phyloP scores from a whole-genome alignment of 2,888 invertebrate species.

The Mesorhabditis spiculigera region DNA sequence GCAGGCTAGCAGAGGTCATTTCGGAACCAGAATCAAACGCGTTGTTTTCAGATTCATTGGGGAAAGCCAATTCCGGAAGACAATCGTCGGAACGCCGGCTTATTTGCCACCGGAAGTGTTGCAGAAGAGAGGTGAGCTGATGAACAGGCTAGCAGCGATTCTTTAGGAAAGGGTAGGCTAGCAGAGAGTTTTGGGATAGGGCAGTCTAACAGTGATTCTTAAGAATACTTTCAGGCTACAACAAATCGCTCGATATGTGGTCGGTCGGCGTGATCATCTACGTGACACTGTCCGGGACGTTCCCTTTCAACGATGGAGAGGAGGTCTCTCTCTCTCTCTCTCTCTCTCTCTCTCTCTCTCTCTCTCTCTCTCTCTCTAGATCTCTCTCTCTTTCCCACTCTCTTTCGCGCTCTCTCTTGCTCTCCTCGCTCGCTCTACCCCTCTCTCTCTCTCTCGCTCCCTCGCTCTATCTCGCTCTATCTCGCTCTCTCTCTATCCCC shows the following conservation, averaged over 20 bases:
- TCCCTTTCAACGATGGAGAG: conserved; percentile 94
- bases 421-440: too few relatives aligned
- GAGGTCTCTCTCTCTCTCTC: conserved; percentile 17
- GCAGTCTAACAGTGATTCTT: not conserved
- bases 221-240: conserved; percentile 70
- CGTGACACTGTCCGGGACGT: conserved; percentile 90
- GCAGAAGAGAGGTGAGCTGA: conserved; percentile 75
- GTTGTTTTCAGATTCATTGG: conserved; percentile 26
- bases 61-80: conserved; percentile 51
- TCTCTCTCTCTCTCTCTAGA: too few relatives aligned
- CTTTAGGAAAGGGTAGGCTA: not conserved
- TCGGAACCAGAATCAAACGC: too few relatives aligned
- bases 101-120: conserved; percentile 87
- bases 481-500: too few relatives aligned
- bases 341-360: conserved; percentile 63
- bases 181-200: not conserved
- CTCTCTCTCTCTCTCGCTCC: not conserved
- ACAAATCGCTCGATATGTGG: conserved; percentile 98
- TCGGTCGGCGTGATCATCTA: conserved; percentile 98
- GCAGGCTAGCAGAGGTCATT: too few relatives aligned
- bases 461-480: too few relatives aligned
- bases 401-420: too few relatives aligned
- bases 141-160: not conserved
- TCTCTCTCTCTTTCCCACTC: too few relatives aligned
- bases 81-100: conserved; percentile 58